Conservation (phyloP, 2,797 vertebrate species). For the Allobates femoralis region DNA sequence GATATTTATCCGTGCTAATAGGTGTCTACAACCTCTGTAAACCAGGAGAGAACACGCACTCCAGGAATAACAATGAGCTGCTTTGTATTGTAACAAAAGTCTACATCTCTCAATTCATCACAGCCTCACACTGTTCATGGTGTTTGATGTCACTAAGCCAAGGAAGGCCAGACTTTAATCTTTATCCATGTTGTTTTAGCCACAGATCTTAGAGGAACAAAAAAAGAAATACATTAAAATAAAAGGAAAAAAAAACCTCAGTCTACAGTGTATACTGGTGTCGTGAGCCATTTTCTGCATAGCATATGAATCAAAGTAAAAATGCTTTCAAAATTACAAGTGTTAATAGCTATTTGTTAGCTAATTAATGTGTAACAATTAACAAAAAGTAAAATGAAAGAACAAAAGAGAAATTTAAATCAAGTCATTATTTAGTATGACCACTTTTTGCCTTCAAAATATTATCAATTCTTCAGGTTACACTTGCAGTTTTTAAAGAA, state of each 20-base stretch:
- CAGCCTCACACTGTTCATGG: conserved; percentile 65
- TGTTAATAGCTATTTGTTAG: no score
- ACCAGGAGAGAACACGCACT: conserved; percentile 65
- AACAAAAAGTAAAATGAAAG: no score
- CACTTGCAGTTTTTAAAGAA: no score
- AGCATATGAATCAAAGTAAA: not conserved
- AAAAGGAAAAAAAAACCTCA: not conserved
- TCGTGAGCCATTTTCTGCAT: not conserved
- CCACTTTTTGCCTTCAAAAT: no score
- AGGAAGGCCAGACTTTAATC: conserved; percentile 72
- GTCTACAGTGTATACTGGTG: not conserved
- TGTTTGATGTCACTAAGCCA: conserved; percentile 71
- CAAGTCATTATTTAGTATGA: no score
- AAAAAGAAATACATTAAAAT: conserved; percentile 61
- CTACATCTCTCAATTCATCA: conserved; percentile 69
- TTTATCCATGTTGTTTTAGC: conserved; percentile 69
- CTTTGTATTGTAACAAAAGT: conserved; percentile 69
- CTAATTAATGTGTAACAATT: no score
- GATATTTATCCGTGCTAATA: conserved; percentile 74
- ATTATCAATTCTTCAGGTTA: no score
- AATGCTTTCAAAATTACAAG: no score
- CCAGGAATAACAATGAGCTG: conserved; percentile 74
- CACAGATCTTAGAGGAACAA: conserved; percentile 66
- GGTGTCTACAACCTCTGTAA: conserved; percentile 72
- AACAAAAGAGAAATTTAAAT: no score